Evolutionary conservation across 2,888 invertebrate genomes (phyloP).

Genomic region (Amiota communis): DNA sequence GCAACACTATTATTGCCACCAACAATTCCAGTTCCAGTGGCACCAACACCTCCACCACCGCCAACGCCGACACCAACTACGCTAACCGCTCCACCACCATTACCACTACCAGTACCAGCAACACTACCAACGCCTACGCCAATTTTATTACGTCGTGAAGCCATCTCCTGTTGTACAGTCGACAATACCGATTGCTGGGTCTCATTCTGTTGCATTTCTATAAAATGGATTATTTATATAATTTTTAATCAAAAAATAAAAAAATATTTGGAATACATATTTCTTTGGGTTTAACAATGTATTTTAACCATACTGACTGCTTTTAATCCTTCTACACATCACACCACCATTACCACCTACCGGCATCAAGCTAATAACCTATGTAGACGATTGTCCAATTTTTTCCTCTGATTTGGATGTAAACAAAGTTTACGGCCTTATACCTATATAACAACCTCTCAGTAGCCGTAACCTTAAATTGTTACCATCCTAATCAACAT

Average conservation of each 20-base stretch:
- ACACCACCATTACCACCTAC: too few relatives aligned
- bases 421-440: too few relatives aligned
- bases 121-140: slow-evolving; percentile 49
- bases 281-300: too few relatives aligned
- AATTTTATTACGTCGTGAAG: slow-evolving; percentile 76
- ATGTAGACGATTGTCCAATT: too few relatives aligned
- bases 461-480: too few relatives aligned
- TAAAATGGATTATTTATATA: neutral
- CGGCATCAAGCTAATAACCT: too few relatives aligned
- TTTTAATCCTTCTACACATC: too few relatives aligned
- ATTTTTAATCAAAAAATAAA: neutral
- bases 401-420: too few relatives aligned
- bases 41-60: neutral
- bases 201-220: slow-evolving; percentile 67
- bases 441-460: too few relatives aligned
- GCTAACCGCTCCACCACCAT: neutral
- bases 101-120: slow-evolving; percentile 51
- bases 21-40: neutral
- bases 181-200: slow-evolving; percentile 76
- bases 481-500: too few relatives aligned
- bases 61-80: slow-evolving; percentile 49
- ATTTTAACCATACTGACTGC: too few relatives aligned
- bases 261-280: neutral
- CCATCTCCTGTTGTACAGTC: slow-evolving; percentile 77
- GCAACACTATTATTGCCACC: neutral